Evolutionary conservation across 2,888 invertebrate genomes (phyloP), one percentile per base, ranked within the genome.

Genomic region (Andrena hattorfiana): DNA sequence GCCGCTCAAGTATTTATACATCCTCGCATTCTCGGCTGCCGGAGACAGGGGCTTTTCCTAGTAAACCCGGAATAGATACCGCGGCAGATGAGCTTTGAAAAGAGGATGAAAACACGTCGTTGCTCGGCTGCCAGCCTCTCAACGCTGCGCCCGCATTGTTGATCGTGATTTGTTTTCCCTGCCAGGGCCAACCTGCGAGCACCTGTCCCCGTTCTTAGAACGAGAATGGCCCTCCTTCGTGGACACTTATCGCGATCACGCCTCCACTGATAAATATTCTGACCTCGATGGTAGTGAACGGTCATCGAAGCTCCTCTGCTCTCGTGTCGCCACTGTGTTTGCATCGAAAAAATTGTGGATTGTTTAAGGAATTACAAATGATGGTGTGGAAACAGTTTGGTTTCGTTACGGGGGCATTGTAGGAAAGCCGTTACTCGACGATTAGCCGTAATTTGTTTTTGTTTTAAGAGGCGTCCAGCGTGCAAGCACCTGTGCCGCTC

Each of bases 31-130:
- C 70, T 72, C 85, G 83, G 83, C 84, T 80, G 87, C 81, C 66
- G 75, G 81, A 82, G 88, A 85, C 87, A 86, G 83, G 84, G 81
- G 86, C 87, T 87, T 90, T 92, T 92, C 92, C 90, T 89, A 89
- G 92, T 92, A 92, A 81, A 91, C 91, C 89, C 90, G 91, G 91
- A 92, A 92, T 92, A 92, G 92, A 90, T 86, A 81, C 76, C 74
- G 56, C 28, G 64, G 42, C 69, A 54, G 86, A 86, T 85, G 84
- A 85, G 74, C 70, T 54, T 73, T 26, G 75, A 68, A 75, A 78
- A 77, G 79, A 76, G 81, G 76, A 73, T 60, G 62, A 78, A 60
- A 69, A 76, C 28, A 56, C 56, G 56, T 75, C 74, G 59, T 70
- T 35, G 35, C 42, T 49, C 60, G 60, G 30, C 60, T 8, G 54